Evolutionary conservation across 2,797 vertebrate species (phyloP), one percentile per base, ranked within the genome.

Genomic region (Crenichthys baileyi): DNA sequence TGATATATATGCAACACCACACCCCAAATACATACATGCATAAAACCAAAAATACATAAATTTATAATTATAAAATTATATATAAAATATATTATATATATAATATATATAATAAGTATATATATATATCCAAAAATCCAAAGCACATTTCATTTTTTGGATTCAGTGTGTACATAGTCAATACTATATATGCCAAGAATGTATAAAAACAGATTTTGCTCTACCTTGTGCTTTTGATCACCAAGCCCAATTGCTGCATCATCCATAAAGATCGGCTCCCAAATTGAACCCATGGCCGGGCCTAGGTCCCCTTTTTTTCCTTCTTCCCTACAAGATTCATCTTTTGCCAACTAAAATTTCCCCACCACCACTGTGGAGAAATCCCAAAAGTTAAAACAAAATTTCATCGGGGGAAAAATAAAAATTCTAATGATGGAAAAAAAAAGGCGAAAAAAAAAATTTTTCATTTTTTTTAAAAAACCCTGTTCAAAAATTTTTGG

Each of bases 241-340:
- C 95, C 92, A 73, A 96, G 95, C 86, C 96, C 96, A 71, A 96
- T 91, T 15, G 93, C 92, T 67, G 94, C 93, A 31, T 96, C 95
- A 61, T 96, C 96, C 91, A 96, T 90, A 90, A 96, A 96, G 86
- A 96, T 96, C 0, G 96, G 96, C 70, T 96, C 96, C 96, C 96
- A 96, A 93, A 96, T 94, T 0, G 96, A 90, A 81, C 96, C 96
- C 95, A 72, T 95, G 95, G 29, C 92, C 94, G 44, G 96, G n/a
- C n/a, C 95, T 8, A 96, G 93, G 77, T 96, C 96, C 96, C 83
- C 95, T 93, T 84, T 96, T 95, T 85, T 95, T 96, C 95, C 96
- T 96, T 90, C 96, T 93, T 75, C 95, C 94, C 75, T 96, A 96
- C 85, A 96, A 67, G 95, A 94, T 80, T 96, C 95, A 63, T 96